These are phyloP conservation scores for Eudyptes chrysolophus DNA, from an alignment of 2,113 vertebrate genomes.

Conservation along the genomic window DNA sequence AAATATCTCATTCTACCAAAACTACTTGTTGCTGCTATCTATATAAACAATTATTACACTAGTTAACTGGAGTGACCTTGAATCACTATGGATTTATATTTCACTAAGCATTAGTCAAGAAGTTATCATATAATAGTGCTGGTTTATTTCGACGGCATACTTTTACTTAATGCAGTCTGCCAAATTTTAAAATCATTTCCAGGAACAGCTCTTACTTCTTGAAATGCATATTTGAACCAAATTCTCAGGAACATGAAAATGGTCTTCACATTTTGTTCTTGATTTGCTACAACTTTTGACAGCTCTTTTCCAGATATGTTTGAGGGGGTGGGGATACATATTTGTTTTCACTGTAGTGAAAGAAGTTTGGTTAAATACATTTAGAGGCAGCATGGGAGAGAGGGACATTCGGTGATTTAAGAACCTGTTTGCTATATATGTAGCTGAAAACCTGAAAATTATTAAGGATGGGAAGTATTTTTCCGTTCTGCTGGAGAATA, in stretches of 20 bases:
- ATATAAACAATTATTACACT: neutral
- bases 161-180: neutral
- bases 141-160: neutral
- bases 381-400: neutral
- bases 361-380: neutral
- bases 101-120: neutral
- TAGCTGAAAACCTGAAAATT: neutral
- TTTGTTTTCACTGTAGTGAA: neutral
- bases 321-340: neutral
- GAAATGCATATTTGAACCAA: neutral
- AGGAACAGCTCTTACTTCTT: neutral
- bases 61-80: neutral
- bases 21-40: neutral
- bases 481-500: neutral
- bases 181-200: neutral
- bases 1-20: neutral
- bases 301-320: neutral
- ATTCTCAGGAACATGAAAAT: neutral
- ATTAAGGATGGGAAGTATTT: neutral
- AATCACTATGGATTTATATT: neutral
- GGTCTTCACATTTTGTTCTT: neutral
- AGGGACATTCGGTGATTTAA: accelerated
- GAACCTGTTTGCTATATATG: neutral
- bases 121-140: neutral
- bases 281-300: neutral